Evolutionary conservation across 1,140 invertebrate genomes (phyloP), one percentile per base, ranked within the genome.

Genomic region (Zaprionus camerounensis): DNA sequence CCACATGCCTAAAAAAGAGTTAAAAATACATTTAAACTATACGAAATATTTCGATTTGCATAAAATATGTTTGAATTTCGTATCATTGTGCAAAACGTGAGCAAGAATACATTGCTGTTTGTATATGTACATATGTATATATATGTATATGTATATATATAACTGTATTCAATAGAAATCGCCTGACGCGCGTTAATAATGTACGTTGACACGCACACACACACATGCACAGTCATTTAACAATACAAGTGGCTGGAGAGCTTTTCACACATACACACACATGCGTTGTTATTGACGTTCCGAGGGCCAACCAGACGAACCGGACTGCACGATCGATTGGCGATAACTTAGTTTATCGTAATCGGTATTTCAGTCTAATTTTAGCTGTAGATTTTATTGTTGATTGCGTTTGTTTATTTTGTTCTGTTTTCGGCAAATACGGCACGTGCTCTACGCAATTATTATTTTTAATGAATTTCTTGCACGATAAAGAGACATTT

Each of bases 321-420:
- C 55, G 78, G 79, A 66, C 64, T n/a, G 49, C 38, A 17, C 53
- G 74, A 71, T 75, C 72, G 72, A 75, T 82, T 78, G 24, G 12
- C 38, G 24, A 26, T 55, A 11, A 3, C 36, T 17, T 6, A 34
- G 11, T 64, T 64, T 73, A 71, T 80, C 77, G 71, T 58, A 63
- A 71, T 64, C 73, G 34, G 12, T 44, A 71, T 38, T 63, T 66
- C 36, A 12, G n/a, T 20, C 75, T 69, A 61, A 73, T 79, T 46
- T 51, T 71, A 53, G 67, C 38, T 11, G 34, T 24, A 55, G 31
- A 38, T 57, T 20, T 41, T 57, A 13, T 69, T 74, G 67, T 62
- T 78, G 36, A 55, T 71, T 79, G 17, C 20, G 24, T 69, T 68
- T 51, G 31, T 64, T 70, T 46, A 17, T 17, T 67, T 56, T 55